phyloP scores from a whole-genome alignment of 2,113 vertebrate genomes.

The Paramisgurnus dabryanus region DNA sequence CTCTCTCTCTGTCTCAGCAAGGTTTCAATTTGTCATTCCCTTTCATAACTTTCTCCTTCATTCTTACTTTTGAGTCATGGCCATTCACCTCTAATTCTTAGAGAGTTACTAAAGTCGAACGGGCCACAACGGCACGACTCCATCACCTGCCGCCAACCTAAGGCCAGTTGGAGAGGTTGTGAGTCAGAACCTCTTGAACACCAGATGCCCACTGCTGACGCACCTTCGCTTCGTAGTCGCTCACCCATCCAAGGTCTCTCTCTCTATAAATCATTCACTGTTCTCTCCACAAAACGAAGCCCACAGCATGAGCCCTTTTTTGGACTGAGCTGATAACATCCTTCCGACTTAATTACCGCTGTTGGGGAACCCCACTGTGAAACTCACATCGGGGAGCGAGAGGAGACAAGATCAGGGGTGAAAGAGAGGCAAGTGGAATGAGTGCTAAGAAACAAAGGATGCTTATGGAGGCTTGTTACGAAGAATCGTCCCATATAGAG shows the following conservation, averaged over 20 bases:
- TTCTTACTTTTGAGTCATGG: conserved; percentile 30
- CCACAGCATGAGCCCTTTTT: conserved; percentile 8
- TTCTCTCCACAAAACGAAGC: neutral
- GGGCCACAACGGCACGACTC: neutral
- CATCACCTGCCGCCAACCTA: neutral
- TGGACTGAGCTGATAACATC: conserved; percentile 22
- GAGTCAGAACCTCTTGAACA: conserved; percentile 19
- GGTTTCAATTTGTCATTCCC: conserved; percentile 5
- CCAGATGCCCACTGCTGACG: conserved; percentile 2
- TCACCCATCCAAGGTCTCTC: neutral
- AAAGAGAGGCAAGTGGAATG: neutral
- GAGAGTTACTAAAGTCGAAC: conserved; percentile 10
- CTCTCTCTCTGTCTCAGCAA: conserved; percentile 10
- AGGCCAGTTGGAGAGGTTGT: neutral
- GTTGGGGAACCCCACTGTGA: conserved; percentile 32
- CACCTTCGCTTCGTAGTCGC: neutral
- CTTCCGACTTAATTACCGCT: conserved; percentile 34
- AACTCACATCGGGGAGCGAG: neutral
- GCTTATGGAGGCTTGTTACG: no score
- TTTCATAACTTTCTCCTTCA: conserved; percentile 9
- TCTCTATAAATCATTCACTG: conserved; percentile 19
- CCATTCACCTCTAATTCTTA: conserved; percentile 10
- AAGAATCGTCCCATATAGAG: no score
- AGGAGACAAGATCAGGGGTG: neutral
- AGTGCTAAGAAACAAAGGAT: neutral